Evolutionary conservation across 2,113 vertebrate genomes (phyloP).

Genomic region (Trematomus loennbergii): DNA sequence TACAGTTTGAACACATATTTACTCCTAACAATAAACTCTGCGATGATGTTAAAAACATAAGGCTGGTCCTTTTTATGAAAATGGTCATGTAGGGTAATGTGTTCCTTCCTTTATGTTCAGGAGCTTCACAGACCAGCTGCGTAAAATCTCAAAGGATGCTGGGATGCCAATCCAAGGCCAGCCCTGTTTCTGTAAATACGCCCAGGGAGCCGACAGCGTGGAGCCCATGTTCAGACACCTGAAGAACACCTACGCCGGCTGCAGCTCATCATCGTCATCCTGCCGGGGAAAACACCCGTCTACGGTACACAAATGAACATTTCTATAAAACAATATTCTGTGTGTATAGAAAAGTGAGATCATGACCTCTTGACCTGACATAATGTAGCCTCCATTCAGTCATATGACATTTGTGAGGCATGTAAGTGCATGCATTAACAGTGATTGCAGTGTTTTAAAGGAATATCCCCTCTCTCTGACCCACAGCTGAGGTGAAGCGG

Average conservation of each 20-base stretch:
- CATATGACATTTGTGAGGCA: neutral
- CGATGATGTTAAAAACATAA: neutral
- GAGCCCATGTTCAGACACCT: conserved; percentile 98
- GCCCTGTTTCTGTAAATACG: conserved; percentile 97
- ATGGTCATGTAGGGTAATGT: neutral
- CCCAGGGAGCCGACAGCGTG: conserved; percentile 96
- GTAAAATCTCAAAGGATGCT: conserved; percentile 97
- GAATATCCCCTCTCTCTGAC: neutral
- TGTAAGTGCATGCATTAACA: neutral
- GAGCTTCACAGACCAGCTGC: conserved; percentile 95
- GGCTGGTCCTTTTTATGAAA: neutral
- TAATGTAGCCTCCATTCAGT: neutral
- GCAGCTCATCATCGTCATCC: conserved; percentile 97
- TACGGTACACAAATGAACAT: conserved; percentile 85
- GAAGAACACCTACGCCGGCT: conserved; percentile 96
- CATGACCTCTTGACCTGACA: neutral
- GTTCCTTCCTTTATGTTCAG: conserved; percentile 66
- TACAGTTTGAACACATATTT: neutral
- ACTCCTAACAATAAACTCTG: neutral
- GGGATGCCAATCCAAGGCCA: conserved; percentile 98
- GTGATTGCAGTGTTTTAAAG: neutral
- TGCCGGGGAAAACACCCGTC: conserved; percentile 95
- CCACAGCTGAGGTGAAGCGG: conserved; percentile 94
- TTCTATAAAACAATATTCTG: neutral
- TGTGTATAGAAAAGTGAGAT: neutral